Evolutionary conservation across 2,113 vertebrate species (phyloP).

Genomic region (Climacteris rufus): DNA sequence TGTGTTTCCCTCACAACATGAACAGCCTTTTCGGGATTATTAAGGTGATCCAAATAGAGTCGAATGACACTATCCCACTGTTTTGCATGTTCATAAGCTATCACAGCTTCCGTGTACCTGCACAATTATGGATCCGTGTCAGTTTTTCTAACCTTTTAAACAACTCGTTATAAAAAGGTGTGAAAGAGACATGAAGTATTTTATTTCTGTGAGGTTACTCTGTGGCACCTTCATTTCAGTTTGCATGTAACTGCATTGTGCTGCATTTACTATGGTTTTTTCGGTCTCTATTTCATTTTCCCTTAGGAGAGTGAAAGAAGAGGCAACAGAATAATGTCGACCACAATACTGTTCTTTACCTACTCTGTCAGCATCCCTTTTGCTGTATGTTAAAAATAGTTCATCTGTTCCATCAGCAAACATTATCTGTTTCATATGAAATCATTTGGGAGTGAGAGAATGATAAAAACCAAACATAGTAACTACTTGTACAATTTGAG

Average conservation of each 20-base stretch:
- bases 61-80: constrained; percentile 93
- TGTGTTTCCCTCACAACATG: constrained; percentile 89
- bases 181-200: not conserved
- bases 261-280: not conserved
- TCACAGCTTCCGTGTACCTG: constrained; percentile 88
- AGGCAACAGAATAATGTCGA: not conserved
- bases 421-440: not conserved
- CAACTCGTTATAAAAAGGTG: not conserved
- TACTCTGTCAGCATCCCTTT: not conserved
- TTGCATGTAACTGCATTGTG: not conserved
- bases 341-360: not conserved
- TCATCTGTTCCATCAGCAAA: not conserved
- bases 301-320: not conserved
- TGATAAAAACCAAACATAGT: not conserved
- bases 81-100: constrained; percentile 90
- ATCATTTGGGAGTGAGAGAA: not conserved
- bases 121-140: not conserved
- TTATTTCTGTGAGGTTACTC: not conserved
- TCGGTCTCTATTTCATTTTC: not conserved
- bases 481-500: not conserved
- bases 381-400: not conserved
- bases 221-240: not conserved
- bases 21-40: constrained; percentile 91
- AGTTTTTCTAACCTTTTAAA: not conserved
- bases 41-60: constrained; percentile 91